Evolutionary conservation across 2,113 vertebrate genomes (phyloP), one percentile per base, ranked within the genome.

Genomic region (Syrrhaptes paradoxus): DNA sequence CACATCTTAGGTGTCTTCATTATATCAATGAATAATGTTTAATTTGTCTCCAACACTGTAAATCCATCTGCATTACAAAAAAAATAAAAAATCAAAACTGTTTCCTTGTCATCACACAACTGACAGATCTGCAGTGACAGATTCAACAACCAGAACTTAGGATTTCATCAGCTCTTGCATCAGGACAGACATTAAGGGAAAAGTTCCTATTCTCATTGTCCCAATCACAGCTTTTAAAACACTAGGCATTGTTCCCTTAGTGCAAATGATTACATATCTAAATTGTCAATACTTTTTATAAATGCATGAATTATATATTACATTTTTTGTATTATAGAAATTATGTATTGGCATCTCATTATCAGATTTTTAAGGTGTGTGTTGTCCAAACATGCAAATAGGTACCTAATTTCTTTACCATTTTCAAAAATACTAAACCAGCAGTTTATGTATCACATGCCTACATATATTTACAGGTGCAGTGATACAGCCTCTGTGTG

Each of bases 381-480:
- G 10, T 57, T 61, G 6, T 28, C 9, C 16, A 67, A 68, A 49
- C 13, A 34, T 24, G 22, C 17, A 61, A 43, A 31, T 13, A 55
- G 13, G 31, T 41, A 25, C 12, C 6, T 70, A 34, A 51, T 29
- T 67, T 59, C 10, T 61, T 72, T 24, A 61, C 5, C 4, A 32
- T 61, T 90, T 87, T 85, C 49, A 52, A 57, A 83, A 82, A 17
- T 48, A 43, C 8, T 51, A 17, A 11, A 10, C 49, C 3, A 32
- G 13, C 6, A 71, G 7, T 68, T 89, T n/a, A 46, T 0, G 0
- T 26, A 71, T 45, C 20, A 32, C 2, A 25, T 31, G 5, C 16
- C 12, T 58, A 3, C 32, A 0, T 32, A 29, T 41, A 32, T 65
- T 45, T 24, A 17, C 55, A 92, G 58, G 8, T 13, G 22, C 65